phyloP scores from a whole-genome alignment of 2,113 vertebrate species.

The Psittacus erithacus region DNA sequence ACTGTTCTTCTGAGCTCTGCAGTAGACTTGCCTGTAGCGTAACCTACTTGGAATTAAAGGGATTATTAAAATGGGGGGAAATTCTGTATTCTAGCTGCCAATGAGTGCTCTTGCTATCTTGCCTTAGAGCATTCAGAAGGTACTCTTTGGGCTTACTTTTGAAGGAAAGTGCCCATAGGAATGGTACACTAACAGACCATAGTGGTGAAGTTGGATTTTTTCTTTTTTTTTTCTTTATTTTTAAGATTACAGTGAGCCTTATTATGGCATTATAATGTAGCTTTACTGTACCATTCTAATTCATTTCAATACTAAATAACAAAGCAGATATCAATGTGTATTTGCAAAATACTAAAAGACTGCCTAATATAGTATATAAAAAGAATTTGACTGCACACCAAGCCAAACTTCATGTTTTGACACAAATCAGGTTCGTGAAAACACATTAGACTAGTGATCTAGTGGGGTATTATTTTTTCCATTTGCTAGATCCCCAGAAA shows the following conservation, averaged over 20 bases:
- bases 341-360: conserved; percentile 10
- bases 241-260: not conserved
- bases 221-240: not conserved
- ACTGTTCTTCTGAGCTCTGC: conserved; percentile 64
- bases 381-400: not conserved
- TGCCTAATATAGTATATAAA: not conserved
- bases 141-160: conserved; percentile 58
- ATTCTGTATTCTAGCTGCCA: not conserved
- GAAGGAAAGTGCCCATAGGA: not conserved
- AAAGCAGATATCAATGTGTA: not conserved
- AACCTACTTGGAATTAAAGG: conserved; percentile 17
- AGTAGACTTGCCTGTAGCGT: conserved; percentile 33
- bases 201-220: not conserved
- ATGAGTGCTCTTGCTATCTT: conserved; percentile 46
- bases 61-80: conserved; percentile 9
- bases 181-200: not conserved
- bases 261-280: not conserved
- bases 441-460: not conserved
- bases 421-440: not conserved
- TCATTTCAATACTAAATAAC: not conserved
- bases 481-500: not conserved
- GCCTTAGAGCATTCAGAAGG: conserved; percentile 53
- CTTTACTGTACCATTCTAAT: not conserved
- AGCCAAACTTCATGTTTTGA: not conserved
- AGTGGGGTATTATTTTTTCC: not conserved